Conservation (phyloP, 2,797 vertebrate species). For the Galago senegalensis region DNA sequence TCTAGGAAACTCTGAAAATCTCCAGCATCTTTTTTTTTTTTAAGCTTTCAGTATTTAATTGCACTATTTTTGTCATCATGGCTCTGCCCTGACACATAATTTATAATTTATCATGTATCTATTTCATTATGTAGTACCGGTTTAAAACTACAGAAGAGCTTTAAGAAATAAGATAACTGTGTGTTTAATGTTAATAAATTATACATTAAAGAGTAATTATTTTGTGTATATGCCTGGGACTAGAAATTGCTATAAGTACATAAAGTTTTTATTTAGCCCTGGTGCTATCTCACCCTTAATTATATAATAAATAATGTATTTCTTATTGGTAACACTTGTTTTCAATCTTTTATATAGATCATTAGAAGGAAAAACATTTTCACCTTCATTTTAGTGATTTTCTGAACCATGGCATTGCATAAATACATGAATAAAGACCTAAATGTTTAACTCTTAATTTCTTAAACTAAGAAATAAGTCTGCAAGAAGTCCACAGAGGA, state of each 20-base stretch:
- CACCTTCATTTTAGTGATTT: constrained; percentile 76
- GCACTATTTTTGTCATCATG: constrained; percentile 66
- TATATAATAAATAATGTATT: constrained; percentile 77
- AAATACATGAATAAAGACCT: constrained; percentile 1
- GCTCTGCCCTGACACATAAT: constrained; percentile 73
- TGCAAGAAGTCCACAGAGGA: background rate
- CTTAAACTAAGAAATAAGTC: background rate
- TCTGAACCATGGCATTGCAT: background rate
- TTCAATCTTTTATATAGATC: constrained; percentile 66
- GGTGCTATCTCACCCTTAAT: constrained; percentile 65
- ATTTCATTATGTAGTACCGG: constrained; percentile 76
- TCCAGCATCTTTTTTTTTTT: background rate
- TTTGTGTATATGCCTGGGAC: constrained; percentile 43
- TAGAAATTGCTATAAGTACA: constrained; percentile 34
- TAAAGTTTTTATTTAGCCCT: constrained; percentile 65
- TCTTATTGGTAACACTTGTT: constrained; percentile 58
- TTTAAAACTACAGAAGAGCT: constrained; percentile 75
- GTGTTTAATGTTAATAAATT: constrained; percentile 78
- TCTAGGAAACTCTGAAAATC: background rate
- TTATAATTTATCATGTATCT: constrained; percentile 79
- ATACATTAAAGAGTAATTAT: constrained; percentile 73
- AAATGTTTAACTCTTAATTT: background rate
- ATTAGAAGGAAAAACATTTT: constrained; percentile 58
- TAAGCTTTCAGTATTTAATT: constrained; percentile 60
- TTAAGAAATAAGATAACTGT: constrained; percentile 74